phyloP scores from a whole-genome alignment of 2,888 invertebrate genomes.

The Tethea ocularis region DNA sequence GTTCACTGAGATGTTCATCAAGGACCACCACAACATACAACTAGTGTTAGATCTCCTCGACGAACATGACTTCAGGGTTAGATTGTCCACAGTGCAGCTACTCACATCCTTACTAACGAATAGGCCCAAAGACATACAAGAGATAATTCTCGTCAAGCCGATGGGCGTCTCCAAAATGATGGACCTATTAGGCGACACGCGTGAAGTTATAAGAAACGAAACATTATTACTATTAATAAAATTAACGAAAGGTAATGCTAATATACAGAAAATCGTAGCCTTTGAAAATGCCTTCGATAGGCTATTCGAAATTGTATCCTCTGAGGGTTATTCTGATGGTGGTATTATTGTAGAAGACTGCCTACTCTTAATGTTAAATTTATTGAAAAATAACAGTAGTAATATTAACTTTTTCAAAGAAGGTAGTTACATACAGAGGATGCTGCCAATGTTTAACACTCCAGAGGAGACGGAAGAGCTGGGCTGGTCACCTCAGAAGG shows the following conservation, averaged over 20 bases:
- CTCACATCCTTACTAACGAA: slow-evolving; percentile 94
- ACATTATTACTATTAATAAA: slow-evolving; percentile 95
- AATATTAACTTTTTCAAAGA: slow-evolving; percentile 99
- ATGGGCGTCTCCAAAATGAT: slow-evolving; percentile 99
- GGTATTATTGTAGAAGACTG: slow-evolving; percentile 99
- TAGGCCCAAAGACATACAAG: slow-evolving; percentile 93
- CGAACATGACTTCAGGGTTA: slow-evolving; percentile 97
- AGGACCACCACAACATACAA: slow-evolving; percentile 92
- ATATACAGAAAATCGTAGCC: slow-evolving; percentile 99
- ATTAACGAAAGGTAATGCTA: slow-evolving; percentile 96
- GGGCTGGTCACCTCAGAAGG: slow-evolving; percentile 97
- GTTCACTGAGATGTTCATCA: slow-evolving; percentile 98
- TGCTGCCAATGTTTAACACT: slow-evolving; percentile 94
- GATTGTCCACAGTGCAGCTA: slow-evolving; percentile 95
- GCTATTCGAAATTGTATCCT: slow-evolving; percentile 95
- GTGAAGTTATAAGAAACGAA: slow-evolving; percentile 98
- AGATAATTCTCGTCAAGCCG: slow-evolving; percentile 94
- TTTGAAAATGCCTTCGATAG: slow-evolving; percentile 99
- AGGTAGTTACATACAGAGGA: slow-evolving; percentile 96
- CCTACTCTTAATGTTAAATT: slow-evolving; percentile 94
- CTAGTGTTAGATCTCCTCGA: slow-evolving; percentile 93
- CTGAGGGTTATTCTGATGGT: slow-evolving; percentile 96
- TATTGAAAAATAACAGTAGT: slow-evolving; percentile 96
- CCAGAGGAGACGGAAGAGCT: slow-evolving; percentile 88
- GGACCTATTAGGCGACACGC: slow-evolving; percentile 96